Evolutionary conservation across 2,888 invertebrate species (phyloP).

Genomic region (Drosophila barbarae): DNA sequence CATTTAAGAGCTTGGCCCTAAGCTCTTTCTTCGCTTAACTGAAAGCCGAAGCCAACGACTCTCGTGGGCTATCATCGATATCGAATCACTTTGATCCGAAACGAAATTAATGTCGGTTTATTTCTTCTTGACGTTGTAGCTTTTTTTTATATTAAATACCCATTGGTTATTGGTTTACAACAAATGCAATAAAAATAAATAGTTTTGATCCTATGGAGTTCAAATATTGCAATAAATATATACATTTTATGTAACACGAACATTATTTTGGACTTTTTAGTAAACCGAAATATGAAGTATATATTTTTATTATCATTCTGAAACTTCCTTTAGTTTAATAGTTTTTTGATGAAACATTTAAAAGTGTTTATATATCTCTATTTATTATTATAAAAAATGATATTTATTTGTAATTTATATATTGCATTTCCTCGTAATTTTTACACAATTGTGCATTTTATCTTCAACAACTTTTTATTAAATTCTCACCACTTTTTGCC

Average conservation of each 20-base stretch:
- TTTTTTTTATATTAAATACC: slow-evolving; percentile 1
- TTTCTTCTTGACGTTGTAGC: neutral
- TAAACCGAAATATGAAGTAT: too few relatives aligned
- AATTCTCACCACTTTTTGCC: neutral
- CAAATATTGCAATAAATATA: neutral
- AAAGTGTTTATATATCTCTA: too few relatives aligned
- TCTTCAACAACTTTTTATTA: neutral
- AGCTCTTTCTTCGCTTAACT: slow-evolving; percentile 47
- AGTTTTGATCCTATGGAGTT: neutral
- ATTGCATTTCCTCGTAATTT: too few relatives aligned
- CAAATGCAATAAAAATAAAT: neutral
- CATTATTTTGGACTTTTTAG: neutral
- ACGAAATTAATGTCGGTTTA: slow-evolving; percentile 18
- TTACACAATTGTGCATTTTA: neutral
- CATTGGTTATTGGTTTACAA: neutral
- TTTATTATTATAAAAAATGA: neutral
- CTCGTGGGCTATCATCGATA: slow-evolving; percentile 7
- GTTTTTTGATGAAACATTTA: neutral
- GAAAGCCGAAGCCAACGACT: slow-evolving; percentile 15
- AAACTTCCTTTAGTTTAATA: neutral
- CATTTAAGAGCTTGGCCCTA: slow-evolving; percentile 63
- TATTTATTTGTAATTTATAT: too few relatives aligned
- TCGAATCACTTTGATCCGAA: slow-evolving; percentile 10
- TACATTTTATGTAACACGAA: neutral
- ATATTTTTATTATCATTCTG: too few relatives aligned